A percentile compares a stretch with the other conserved stretches of the same genome.
Conservation (phyloP, 2,113 vertebrate genomes). For the Ictalurus furcatus region DNA sequence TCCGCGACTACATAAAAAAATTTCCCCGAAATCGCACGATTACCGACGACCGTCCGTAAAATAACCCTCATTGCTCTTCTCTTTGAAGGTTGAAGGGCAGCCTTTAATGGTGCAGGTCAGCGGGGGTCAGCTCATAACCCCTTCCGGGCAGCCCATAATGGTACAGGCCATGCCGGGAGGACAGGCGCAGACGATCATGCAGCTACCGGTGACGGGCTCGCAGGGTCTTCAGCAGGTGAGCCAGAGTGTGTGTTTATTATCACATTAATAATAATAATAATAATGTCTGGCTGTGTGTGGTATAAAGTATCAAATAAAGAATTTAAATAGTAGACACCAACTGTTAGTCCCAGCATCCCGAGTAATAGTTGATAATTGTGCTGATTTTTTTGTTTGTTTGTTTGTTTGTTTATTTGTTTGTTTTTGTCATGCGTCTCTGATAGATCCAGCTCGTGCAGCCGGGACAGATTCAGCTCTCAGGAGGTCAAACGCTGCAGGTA, state of each 20-base stretch:
- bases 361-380: background rate
- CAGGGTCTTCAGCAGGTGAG: slow-evolving; percentile 96
- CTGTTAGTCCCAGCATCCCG: background rate
- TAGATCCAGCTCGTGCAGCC: slow-evolving; percentile 91
- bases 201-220: slow-evolving; percentile 92
- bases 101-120: slow-evolving; percentile 99
- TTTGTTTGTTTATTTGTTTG: too few relatives aligned
- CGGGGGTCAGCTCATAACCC: slow-evolving; percentile 97
- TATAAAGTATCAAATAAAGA: background rate
- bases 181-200: slow-evolving; percentile 98
- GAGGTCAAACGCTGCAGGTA: slow-evolving; percentile 93
- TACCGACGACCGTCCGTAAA: too few relatives aligned
- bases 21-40: background rate
- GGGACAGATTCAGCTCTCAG: slow-evolving; percentile 96
- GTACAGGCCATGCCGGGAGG: slow-evolving; percentile 95
- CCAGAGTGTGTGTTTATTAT: background rate
- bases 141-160: slow-evolving; percentile 98
- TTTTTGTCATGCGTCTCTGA: background rate
- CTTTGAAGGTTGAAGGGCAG: slow-evolving; percentile 87
- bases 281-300: background rate
- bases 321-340: background rate
- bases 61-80: background rate
- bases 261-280: background rate
- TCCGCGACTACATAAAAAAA: background rate
- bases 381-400: too few relatives aligned